A percentile compares a stretch with the other conserved stretches of the same genome.
These are phyloP conservation scores for Suricata suricatta DNA, from an alignment of 2,113 vertebrate species.

Conservation along the genomic window DNA sequence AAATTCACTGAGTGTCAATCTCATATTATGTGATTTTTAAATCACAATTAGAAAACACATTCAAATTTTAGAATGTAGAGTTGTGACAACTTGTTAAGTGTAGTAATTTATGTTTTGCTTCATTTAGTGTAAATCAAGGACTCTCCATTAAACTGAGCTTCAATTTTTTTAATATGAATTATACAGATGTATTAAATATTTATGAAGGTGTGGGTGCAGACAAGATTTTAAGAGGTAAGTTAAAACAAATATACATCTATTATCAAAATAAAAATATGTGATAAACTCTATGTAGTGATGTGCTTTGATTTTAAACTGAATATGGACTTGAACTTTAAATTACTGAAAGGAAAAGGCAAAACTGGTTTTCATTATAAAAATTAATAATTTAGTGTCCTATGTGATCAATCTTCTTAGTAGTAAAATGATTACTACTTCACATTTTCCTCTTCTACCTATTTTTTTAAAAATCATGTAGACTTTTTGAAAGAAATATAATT, in stretches of 20 bases:
- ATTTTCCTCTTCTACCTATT: not conserved
- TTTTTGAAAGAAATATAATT: not conserved
- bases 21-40: not conserved
- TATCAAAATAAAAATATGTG: constrained; percentile 16
- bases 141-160: constrained; percentile 85
- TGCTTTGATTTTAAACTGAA: not conserved
- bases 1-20: not conserved
- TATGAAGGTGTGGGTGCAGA: constrained; percentile 86
- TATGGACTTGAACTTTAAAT: not conserved
- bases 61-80: not conserved
- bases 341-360: not conserved
- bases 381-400: not conserved
- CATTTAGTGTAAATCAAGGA: constrained; percentile 81
- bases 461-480: not conserved
- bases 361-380: not conserved
- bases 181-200: constrained; percentile 78
- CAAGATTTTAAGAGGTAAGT: constrained; percentile 87
- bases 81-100: not conserved
- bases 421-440: not conserved
- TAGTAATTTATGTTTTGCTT: constrained; percentile 41
- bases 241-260: not conserved
- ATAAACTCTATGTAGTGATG: not conserved
- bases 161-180: constrained; percentile 78
- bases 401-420: not conserved
- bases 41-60: not conserved